phyloP scores from a whole-genome alignment of 2,888 invertebrate genomes.

The Heliconius charithonia region DNA sequence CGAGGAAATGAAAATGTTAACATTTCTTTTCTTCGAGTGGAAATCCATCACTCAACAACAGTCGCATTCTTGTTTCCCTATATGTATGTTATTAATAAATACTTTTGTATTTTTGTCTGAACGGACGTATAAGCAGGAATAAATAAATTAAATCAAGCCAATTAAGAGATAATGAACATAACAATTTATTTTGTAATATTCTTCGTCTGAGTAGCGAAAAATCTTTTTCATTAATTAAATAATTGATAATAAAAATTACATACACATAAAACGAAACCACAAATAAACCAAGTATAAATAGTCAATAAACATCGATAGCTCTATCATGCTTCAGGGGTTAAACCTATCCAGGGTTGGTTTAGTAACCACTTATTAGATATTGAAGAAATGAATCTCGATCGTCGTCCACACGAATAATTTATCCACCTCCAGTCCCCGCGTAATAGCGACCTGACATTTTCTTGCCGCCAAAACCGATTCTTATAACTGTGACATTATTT shows the following conservation, averaged over 20 bases:
- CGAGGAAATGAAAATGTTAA: no score
- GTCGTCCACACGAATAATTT: constrained; percentile 37
- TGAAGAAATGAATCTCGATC: constrained; percentile 43
- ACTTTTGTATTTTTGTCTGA: not conserved
- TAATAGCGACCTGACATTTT: constrained; percentile 36
- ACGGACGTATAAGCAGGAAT: not conserved
- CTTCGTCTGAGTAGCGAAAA: no score
- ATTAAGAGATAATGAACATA: not conserved
- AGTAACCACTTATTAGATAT: constrained; percentile 36
- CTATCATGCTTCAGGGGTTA: constrained; percentile 25
- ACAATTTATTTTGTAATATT: not conserved
- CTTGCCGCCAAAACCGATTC: constrained; percentile 27
- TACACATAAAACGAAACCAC: not conserved
- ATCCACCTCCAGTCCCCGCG: constrained; percentile 19
- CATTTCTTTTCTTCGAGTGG: no score
- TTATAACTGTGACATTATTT: constrained; percentile 16
- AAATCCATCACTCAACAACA: no score
- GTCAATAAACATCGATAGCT: constrained; percentile 25
- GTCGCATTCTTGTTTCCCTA: no score
- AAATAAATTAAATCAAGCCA: not conserved
- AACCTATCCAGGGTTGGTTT: constrained; percentile 26
- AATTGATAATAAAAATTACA: not conserved
- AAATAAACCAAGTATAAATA: not conserved
- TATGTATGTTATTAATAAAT: no score
- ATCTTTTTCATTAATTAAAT: not conserved